Evolutionary conservation across 2,113 vertebrate species (phyloP).

Genomic region (Zosterops pallidus): DNA sequence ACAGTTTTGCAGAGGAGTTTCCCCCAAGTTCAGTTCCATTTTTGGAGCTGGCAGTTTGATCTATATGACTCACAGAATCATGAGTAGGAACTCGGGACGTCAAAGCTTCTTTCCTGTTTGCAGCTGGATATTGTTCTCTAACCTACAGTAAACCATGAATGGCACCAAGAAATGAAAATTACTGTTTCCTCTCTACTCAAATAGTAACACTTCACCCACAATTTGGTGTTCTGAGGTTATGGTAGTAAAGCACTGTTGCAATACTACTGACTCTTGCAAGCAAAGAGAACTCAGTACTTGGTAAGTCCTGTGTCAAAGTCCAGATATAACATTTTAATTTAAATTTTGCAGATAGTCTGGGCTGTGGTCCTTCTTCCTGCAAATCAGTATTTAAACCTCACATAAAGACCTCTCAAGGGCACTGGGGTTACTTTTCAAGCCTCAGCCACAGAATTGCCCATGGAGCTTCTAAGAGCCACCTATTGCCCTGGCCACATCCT

Average conservation of each 20-base stretch:
- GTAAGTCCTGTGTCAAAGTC: not conserved
- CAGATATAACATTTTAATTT: not conserved
- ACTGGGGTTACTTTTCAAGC: not conserved
- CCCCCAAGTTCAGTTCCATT: not conserved
- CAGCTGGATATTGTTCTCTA: conserved; percentile 30
- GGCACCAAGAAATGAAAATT: not conserved
- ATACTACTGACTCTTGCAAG: not conserved
- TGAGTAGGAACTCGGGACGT: not conserved
- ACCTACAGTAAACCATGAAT: not conserved
- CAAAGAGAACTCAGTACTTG: not conserved
- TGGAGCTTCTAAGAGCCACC: not conserved
- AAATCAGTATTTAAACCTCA: not conserved
- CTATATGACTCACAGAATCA: not conserved
- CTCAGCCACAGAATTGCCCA: not conserved
- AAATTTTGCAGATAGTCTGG: not conserved
- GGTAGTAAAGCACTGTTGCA: not conserved
- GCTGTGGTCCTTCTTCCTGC: not conserved
- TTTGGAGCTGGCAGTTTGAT: not conserved
- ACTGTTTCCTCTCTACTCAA: not conserved
- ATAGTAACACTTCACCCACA: conserved; percentile 51
- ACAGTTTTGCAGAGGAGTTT: not conserved
- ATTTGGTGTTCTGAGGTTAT: not conserved
- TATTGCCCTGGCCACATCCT: not conserved
- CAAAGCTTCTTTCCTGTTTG: conserved; percentile 36
- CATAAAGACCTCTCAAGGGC: not conserved